These are phyloP conservation scores for Carcina quercana DNA, from an alignment of 2,888 invertebrate species.

Conservation along the genomic window DNA sequence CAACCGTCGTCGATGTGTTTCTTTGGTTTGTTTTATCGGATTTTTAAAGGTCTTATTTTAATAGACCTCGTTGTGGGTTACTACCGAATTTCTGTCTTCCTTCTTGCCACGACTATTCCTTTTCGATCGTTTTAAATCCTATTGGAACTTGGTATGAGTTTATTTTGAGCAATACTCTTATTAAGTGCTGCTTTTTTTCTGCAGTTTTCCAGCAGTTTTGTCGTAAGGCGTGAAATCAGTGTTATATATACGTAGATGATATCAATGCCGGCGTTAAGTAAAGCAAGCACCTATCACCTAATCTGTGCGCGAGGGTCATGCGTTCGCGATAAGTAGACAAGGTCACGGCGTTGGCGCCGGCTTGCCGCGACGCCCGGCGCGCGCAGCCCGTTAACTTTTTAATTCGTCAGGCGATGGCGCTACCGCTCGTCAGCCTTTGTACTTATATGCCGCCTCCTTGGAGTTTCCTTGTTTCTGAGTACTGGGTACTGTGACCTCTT, in stretches of 20 bases:
- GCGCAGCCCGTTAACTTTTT: conserved; percentile 64
- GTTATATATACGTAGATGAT: neutral
- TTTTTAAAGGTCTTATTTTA: conserved; percentile 19
- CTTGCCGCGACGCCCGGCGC: conserved; percentile 52
- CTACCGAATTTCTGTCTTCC: neutral
- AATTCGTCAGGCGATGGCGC: conserved; percentile 59
- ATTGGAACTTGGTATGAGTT: neutral
- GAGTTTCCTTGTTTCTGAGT: conserved; percentile 22
- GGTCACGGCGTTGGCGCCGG: conserved; percentile 68
- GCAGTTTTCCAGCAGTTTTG: neutral
- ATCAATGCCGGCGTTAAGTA: conserved; percentile 23
- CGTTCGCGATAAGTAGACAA: conserved; percentile 67
- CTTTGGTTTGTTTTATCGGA: conserved; percentile 38
- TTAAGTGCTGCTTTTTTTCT: neutral
- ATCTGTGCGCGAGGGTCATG: conserved; percentile 61
- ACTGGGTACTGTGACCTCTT: conserved; percentile 21
- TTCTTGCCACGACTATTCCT: neutral
- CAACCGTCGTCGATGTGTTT: conserved; percentile 42
- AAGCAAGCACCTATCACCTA: conserved; percentile 44
- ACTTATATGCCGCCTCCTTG: conserved; percentile 33
- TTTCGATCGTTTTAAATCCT: neutral
- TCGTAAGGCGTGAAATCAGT: neutral
- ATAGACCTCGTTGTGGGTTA: conserved; percentile 2
- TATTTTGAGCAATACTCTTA: neutral
- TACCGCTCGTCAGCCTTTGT: conserved; percentile 46